phyloP scores from a whole-genome alignment of 1,140 invertebrate species.

The Cherax quadricarinatus region DNA sequence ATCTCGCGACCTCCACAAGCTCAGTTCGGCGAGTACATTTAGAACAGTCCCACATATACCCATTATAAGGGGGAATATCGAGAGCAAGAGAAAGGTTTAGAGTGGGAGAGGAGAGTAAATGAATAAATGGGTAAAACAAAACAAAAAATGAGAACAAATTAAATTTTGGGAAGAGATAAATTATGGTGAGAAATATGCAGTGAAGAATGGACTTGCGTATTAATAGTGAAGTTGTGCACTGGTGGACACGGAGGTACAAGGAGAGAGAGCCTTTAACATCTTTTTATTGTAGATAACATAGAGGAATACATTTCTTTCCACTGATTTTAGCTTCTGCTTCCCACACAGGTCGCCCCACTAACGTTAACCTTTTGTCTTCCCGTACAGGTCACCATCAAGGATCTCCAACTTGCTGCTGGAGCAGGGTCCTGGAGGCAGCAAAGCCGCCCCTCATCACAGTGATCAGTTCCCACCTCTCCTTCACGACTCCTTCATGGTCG shows the following conservation, averaged over 20 bases:
- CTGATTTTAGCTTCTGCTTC: no score
- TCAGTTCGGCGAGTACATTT: no score
- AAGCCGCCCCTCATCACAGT: slow-evolving; percentile 16
- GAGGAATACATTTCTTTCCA: no score
- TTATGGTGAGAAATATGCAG: no score
- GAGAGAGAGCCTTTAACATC: not conserved
- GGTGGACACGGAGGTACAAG: not conserved
- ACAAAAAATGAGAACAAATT: no score
- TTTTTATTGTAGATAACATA: not conserved
- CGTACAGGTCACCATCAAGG: slow-evolving; percentile 49
- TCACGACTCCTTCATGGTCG: slow-evolving; percentile 64
- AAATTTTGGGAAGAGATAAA: no score
- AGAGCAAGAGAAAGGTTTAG: not conserved
- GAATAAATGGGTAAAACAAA: not conserved
- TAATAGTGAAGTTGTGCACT: no score
- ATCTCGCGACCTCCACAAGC: no score
- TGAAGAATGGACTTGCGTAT: no score
- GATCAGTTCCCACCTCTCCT: slow-evolving; percentile 62
- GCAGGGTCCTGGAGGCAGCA: slow-evolving; percentile 7
- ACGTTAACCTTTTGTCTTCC: no score
- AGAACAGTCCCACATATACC: no score
- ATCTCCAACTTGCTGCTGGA: slow-evolving; percentile 56
- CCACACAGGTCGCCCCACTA: slow-evolving; percentile 36
- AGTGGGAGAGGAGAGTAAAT: not conserved
- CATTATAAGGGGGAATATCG: no score